Base-by-base conservation (phyloP, 2,888 invertebrate genomes). In the Agrenia bidenticulata region DNA sequence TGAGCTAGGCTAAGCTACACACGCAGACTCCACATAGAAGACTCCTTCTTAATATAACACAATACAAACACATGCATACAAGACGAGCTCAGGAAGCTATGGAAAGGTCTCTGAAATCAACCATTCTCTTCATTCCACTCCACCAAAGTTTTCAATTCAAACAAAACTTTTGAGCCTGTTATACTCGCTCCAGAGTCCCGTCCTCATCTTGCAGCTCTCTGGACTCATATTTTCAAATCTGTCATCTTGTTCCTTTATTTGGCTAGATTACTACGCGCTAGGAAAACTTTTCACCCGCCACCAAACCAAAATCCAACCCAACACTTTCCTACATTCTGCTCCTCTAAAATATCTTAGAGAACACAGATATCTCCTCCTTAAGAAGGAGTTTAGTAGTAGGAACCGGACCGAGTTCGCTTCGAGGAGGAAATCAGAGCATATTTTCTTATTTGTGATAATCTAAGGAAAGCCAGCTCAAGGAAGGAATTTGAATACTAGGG, bases 191-290 rank as follows among this genome's bases (percentile, higher is more conserved):
- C 13, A 13, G n/a, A n/a, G 13, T 50, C 1, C 32, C 11, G 24
- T 11, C 51, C 51, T 50, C 32, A 11, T 27, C 51, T 60, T 50
- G 1, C 13, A 26, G 19, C 21, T 59, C 37, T 37, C 23, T 49
- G 49, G 41, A 62, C 72, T 72, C 73, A 73, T 74, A 73, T 70
- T 73, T 74, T 70, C 72, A 73, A 74, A 74, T 74, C 72, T 74
- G 74, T 73, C 74, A 74, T 73, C 72, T 64, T 67, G 54, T 63
- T 61, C 50, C 70, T 66, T 58, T 66, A 49, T 61, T 56, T 51
- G 58, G 58, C 17, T 58, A 67, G 59, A 63, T 60, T 60, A 66
- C 39, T 51, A n/a, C 15, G 41, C 39, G n/a, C 24, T 58, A 19
- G 23, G 17, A 60, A 62, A 65, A 65, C 65, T 65, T 65, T 65